These are phyloP conservation scores for Cecidostiba fungosa DNA, from an alignment of 2,888 invertebrate genomes.

Conservation along the genomic window DNA sequence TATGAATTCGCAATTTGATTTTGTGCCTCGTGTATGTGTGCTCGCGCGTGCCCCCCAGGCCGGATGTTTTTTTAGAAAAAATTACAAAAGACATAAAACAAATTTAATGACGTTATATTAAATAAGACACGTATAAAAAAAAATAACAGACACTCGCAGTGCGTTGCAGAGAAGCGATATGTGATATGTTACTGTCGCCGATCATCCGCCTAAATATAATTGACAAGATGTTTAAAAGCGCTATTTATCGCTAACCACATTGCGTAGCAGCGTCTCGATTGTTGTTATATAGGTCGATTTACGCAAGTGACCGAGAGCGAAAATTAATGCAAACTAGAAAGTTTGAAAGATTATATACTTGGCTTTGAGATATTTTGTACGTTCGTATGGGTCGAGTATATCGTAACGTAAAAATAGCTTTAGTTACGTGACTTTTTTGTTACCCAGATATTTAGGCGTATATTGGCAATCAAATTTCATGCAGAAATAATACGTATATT, in stretches of 20 bases:
- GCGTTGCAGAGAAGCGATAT: slow-evolving; percentile 50
- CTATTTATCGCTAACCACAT: slow-evolving; percentile 18
- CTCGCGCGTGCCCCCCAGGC: slow-evolving; percentile 24
- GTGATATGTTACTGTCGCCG: slow-evolving; percentile 60
- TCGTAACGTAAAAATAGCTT: slow-evolving; percentile 20
- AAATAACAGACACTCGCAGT: slow-evolving; percentile 32
- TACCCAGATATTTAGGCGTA: slow-evolving; percentile 40
- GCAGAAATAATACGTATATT: slow-evolving; percentile 33
- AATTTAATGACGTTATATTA: slow-evolving; percentile 25
- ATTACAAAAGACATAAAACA: slow-evolving; percentile 32
- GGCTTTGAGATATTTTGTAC: slow-evolving; percentile 32
- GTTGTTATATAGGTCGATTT: slow-evolving; percentile 27
- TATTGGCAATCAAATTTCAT: slow-evolving; percentile 55
- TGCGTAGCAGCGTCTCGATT: slow-evolving; percentile 35
- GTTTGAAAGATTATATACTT: slow-evolving; percentile 6
- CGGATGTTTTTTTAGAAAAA: slow-evolving; percentile 44
- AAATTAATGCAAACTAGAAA: slow-evolving; percentile 61
- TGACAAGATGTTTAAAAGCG: slow-evolving; percentile 44
- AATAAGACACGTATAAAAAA: slow-evolving; percentile 31
- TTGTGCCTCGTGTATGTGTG: slow-evolving; percentile 56
- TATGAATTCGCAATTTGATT: slow-evolving; percentile 56
- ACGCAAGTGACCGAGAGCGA: slow-evolving; percentile 17
- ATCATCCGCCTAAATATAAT: slow-evolving; percentile 61
- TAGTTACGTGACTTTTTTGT: slow-evolving; percentile 21
- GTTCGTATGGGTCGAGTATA: slow-evolving; percentile 3